phyloP scores from a whole-genome alignment of 35 echinoderm and acorn worm species.

The Ophioderma brevispina region DNA sequence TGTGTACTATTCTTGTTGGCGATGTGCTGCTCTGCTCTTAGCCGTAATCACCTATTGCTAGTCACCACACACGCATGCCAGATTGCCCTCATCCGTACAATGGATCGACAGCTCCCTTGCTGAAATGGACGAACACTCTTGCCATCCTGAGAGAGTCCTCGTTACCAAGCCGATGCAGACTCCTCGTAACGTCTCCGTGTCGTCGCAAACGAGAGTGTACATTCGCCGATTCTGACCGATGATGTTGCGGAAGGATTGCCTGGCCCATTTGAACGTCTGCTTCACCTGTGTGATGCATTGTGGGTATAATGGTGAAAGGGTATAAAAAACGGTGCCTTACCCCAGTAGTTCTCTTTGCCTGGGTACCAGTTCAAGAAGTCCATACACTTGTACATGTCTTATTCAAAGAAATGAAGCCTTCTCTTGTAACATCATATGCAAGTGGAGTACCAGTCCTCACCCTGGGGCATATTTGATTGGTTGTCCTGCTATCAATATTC shows the following conservation, averaged over 20 bases:
- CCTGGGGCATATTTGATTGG: too few relatives aligned
- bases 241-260: neutral
- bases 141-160: slow-evolving; percentile 10
- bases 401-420: too few relatives aligned
- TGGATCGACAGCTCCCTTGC: slow-evolving; percentile 90
- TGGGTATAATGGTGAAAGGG: neutral
- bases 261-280: neutral
- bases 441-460: too few relatives aligned
- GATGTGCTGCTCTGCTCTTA: slow-evolving; percentile 81
- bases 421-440: too few relatives aligned
- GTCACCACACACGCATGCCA: slow-evolving; percentile 86
- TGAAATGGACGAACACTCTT: slow-evolving; percentile 85
- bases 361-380: too few relatives aligned
- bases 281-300: neutral
- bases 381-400: too few relatives aligned
- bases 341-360: too few relatives aligned
- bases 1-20: neutral
- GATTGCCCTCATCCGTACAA: slow-evolving; percentile 51
- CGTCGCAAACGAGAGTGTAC: slow-evolving; percentile 18
- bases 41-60: slow-evolving; percentile 81
- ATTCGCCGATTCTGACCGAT: slow-evolving; percentile 10
- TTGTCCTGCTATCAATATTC: too few relatives aligned
- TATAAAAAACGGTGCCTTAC: too few relatives aligned
- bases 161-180: neutral
- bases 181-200: neutral